Evolutionary conservation across 2,888 invertebrate genomes (phyloP).

Genomic region (Lithophane semibrunnea): DNA sequence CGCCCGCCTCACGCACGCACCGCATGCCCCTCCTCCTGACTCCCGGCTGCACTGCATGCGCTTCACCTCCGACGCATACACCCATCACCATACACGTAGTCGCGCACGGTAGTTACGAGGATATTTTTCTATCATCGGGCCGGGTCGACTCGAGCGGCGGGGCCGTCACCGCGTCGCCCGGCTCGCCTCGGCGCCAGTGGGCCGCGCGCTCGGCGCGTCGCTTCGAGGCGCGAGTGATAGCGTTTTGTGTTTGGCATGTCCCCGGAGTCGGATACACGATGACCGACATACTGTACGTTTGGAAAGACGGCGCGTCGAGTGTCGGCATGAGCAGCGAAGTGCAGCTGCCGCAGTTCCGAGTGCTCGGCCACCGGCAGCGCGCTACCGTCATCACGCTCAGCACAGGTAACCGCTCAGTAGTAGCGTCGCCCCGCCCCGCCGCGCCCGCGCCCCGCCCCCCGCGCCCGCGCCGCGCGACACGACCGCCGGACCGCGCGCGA

Average conservation of each 20-base stretch:
- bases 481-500: constrained; percentile 55
- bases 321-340: constrained; percentile 98
- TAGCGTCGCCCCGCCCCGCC: constrained; percentile 53
- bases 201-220: constrained; percentile 63
- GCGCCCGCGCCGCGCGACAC: constrained; percentile 58
- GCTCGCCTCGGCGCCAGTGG: constrained; percentile 55
- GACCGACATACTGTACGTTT: constrained; percentile 99
- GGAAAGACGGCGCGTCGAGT: constrained; percentile 97
- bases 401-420: constrained; percentile 95
- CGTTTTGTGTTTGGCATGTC: constrained; percentile 89
- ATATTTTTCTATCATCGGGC: constrained; percentile 75
- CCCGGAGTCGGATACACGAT: constrained; percentile 98
- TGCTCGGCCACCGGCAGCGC: constrained; percentile 98
- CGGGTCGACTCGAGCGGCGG: constrained; percentile 57
- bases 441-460: constrained; percentile 53
- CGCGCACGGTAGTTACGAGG: constrained; percentile 61
- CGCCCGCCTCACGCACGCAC: constrained; percentile 27
- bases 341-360: constrained; percentile 99
- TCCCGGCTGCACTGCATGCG: constrained; percentile 53
- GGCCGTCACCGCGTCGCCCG: constrained; percentile 48
- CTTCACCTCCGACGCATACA: constrained; percentile 27
- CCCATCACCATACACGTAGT: constrained; percentile 48
- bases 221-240: constrained; percentile 81
- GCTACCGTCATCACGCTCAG: constrained; percentile 98
- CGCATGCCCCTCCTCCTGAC: constrained; percentile 6